These are phyloP conservation scores for Protobothrops flavoviridis DNA, from an alignment of 2,113 vertebrate genomes.

Conservation along the genomic window DNA sequence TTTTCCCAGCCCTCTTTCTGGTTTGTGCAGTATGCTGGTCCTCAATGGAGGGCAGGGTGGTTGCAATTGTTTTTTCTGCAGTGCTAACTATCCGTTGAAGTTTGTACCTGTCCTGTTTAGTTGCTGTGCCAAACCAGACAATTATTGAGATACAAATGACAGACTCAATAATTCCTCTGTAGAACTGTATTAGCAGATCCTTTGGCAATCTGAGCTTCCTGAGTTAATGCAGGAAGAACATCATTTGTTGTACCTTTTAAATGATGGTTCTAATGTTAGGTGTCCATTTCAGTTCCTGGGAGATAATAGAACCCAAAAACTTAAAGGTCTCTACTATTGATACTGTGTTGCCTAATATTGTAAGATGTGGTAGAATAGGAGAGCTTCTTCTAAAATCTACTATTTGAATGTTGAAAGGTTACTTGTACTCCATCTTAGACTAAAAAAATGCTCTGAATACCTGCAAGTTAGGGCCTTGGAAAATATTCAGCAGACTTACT, in stretches of 20 bases:
- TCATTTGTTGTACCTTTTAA: neutral
- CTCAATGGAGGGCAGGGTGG: neutral
- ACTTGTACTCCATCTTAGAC: neutral
- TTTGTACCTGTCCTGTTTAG: neutral
- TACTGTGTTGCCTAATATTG: neutral
- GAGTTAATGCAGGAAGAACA: neutral
- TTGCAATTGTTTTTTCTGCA: neutral
- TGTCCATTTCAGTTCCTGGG: neutral
- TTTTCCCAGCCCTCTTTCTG: neutral
- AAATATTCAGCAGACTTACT: neutral
- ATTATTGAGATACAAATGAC: neutral
- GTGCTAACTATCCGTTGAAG: neutral
- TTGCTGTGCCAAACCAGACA: neutral
- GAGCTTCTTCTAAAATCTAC: neutral
- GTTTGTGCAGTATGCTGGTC: neutral
- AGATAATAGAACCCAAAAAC: neutral
- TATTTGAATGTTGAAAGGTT: neutral
- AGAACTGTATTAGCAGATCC: neutral
- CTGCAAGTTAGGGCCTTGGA: neutral
- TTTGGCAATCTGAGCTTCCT: neutral
- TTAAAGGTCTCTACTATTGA: neutral
- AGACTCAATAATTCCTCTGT: neutral
- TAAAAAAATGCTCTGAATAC: neutral
- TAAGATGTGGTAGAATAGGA: neutral
- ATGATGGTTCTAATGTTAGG: neutral